Conservation (phyloP, 2,888 invertebrate species). For the Macrosoma leucophasiata region DNA sequence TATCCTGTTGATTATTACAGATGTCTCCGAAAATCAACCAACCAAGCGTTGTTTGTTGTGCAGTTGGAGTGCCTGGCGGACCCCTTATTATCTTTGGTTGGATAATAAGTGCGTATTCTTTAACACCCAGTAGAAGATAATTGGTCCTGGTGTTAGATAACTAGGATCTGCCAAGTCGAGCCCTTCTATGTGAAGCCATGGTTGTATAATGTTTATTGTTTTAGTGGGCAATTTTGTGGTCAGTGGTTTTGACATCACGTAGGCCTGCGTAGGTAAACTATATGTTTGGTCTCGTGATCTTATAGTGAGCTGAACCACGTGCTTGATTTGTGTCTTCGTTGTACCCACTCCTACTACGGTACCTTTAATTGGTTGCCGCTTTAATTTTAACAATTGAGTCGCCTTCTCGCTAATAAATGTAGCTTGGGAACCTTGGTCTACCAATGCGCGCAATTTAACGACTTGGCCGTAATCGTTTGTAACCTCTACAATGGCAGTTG, state of each 20-base stretch:
- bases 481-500: slow-evolving; percentile 1
- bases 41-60: slow-evolving; percentile 1
- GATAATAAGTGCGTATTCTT: slow-evolving; percentile 17
- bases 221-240: slow-evolving; percentile 9
- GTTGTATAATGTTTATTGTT: neutral
- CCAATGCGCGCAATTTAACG: slow-evolving; percentile 14
- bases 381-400: slow-evolving; percentile 14
- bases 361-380: slow-evolving; percentile 1
- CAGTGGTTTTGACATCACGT: slow-evolving; percentile 7
- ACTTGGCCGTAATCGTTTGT: slow-evolving; percentile 5
- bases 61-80: slow-evolving; percentile 7
- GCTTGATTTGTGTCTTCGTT: slow-evolving; percentile 7
- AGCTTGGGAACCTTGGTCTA: slow-evolving; percentile 22
- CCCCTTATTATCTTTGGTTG: slow-evolving; percentile 3
- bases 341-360: slow-evolving; percentile 9
- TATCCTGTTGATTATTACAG: too few species aligned
- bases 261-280: slow-evolving; percentile 3
- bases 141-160: slow-evolving; percentile 21
- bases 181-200: slow-evolving; percentile 4
- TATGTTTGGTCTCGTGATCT: slow-evolving; percentile 2
- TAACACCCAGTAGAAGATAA: slow-evolving; percentile 28
- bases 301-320: slow-evolving; percentile 7
- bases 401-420: slow-evolving; percentile 20
- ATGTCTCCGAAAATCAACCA: slow-evolving; percentile 3
- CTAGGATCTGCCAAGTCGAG: slow-evolving; percentile 25